Conservation (phyloP, 2,888 invertebrate genomes). For the Panorpa germanica region DNA sequence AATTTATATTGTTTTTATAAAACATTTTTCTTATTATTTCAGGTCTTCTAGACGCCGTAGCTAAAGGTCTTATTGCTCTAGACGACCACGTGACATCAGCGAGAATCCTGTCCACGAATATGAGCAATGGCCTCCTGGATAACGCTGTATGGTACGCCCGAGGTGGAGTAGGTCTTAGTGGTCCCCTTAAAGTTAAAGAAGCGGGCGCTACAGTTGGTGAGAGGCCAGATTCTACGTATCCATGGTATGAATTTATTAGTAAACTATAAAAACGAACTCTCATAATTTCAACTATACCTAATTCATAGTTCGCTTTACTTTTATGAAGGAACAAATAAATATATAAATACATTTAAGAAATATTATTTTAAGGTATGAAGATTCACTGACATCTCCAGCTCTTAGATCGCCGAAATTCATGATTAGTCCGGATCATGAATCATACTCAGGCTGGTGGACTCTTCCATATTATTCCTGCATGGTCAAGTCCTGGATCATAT, state of each 20-base stretch:
- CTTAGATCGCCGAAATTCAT: conserved; percentile 43
- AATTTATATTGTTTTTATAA: background rate
- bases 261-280: no score
- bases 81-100: conserved; percentile 36
- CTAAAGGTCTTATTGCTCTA: conserved; percentile 46
- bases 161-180: conserved; percentile 23
- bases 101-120: conserved; percentile 39
- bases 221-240: conserved; percentile 45
- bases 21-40: conserved; percentile 17
- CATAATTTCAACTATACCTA: no score
- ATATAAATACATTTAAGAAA: no score
- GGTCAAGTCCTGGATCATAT: conserved; percentile 60
- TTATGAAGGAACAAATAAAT: no score
- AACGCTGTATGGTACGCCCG: conserved; percentile 40
- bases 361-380: conserved; percentile 29
- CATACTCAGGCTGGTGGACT: conserved; percentile 69
- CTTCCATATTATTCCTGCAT: conserved; percentile 75
- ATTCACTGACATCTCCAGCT: conserved; percentile 31
- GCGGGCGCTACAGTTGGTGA: conserved; percentile 33
- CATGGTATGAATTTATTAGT: conserved; percentile 44
- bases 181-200: conserved; percentile 33
- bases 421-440: conserved; percentile 35
- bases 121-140: conserved; percentile 34
- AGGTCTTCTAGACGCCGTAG: conserved; percentile 56
- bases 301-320: no score